These are phyloP conservation scores for Macropis europaea DNA, from an alignment of 2,888 invertebrate genomes.

Conservation along the genomic window DNA sequence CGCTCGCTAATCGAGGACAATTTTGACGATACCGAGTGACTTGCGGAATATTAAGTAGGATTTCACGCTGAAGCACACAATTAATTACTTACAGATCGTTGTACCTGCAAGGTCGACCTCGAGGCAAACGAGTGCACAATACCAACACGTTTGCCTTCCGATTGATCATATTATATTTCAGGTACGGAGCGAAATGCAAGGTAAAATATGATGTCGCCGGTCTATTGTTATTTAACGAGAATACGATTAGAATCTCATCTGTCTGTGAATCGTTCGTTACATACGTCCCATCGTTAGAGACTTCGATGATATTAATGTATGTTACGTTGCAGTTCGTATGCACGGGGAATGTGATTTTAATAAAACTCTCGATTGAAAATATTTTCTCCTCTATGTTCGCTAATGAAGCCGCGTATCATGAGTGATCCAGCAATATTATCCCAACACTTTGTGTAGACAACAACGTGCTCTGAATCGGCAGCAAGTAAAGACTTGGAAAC, in stretches of 20 bases:
- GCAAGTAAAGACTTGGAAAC: neutral
- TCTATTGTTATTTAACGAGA: neutral
- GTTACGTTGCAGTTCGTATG: neutral
- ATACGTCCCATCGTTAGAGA: neutral
- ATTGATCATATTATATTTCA: constrained; percentile 19
- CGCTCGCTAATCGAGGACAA: constrained; percentile 15
- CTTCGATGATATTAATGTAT: neutral
- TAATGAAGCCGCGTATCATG: constrained; percentile 19
- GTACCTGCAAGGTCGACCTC: constrained; percentile 45
- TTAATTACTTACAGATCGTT: constrained; percentile 48
- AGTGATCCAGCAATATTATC: neutral
- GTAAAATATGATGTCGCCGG: neutral
- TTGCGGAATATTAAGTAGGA: constrained; percentile 19
- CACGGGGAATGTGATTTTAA: neutral
- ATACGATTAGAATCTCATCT: neutral
- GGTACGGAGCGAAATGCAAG: constrained; percentile 4
- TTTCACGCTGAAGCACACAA: constrained; percentile 18
- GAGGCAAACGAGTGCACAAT: constrained; percentile 34
- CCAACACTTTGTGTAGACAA: neutral
- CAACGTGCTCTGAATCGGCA: neutral
- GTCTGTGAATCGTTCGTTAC: neutral
- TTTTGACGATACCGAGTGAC: constrained; percentile 1
- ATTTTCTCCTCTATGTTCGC: constrained; percentile 20
- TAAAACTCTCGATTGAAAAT: constrained; percentile 13
- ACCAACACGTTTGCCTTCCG: constrained; percentile 36